Evolutionary conservation across 1,140 invertebrate genomes (phyloP).

Genomic region (Aphis gossypii): DNA sequence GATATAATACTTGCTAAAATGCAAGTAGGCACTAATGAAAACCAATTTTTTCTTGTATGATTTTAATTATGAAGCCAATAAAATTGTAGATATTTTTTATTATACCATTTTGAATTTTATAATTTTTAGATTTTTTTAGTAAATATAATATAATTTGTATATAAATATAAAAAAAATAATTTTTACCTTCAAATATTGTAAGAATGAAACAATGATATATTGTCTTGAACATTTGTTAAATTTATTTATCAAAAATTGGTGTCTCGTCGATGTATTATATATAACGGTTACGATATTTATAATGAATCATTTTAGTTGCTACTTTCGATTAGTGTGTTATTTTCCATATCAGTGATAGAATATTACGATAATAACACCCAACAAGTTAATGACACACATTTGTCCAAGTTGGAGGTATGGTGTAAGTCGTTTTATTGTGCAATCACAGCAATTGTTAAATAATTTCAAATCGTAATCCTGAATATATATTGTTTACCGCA

Average conservation of each 20-base stretch:
- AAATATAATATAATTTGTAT: too few relatives aligned
- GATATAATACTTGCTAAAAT: background rate
- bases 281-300: background rate
- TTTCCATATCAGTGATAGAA: background rate
- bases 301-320: background rate
- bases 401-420: background rate
- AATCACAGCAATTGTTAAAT: background rate
- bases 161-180: background rate
- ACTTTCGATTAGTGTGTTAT: background rate
- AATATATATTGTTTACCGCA: background rate
- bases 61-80: background rate
- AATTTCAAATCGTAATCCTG: slow-evolving; percentile 1
- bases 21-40: background rate
- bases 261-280: background rate
- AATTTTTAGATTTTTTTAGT: background rate
- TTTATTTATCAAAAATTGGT: background rate
- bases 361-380: background rate
- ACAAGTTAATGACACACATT: background rate
- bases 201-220: background rate
- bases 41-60: background rate
- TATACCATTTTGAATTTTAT: background rate
- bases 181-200: background rate
- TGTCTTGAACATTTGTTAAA: background rate
- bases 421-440: background rate
- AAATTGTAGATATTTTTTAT: background rate